Conservation (phyloP, 2,888 invertebrate genomes). For the Drosophila prostipennis region DNA sequence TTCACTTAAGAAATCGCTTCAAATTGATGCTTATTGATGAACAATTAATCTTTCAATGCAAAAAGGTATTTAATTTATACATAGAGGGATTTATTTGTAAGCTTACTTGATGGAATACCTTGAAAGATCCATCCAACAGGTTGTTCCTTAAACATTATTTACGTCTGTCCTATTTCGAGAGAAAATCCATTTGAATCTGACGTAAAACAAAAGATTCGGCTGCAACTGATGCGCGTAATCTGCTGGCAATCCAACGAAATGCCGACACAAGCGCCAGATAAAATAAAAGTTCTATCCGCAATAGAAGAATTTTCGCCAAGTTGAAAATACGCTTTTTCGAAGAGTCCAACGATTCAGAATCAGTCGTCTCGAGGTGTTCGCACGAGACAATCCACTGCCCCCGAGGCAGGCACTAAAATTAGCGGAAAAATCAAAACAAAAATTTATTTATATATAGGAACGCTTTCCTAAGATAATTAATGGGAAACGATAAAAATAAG, state of each 20-base stretch:
- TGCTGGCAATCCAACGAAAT: slow-evolving; percentile 43
- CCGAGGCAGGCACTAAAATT: slow-evolving; percentile 45
- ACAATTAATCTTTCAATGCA: not conserved
- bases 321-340: slow-evolving; percentile 64
- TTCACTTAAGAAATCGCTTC: slow-evolving; percentile 28
- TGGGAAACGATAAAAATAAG: slow-evolving; percentile 49
- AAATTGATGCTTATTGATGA: slow-evolving; percentile 1
- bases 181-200: slow-evolving; percentile 45
- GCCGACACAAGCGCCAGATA: slow-evolving; percentile 46
- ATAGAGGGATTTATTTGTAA: not conserved
- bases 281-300: slow-evolving; percentile 50
- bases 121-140: slow-evolving; percentile 10
- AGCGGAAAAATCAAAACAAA: slow-evolving; percentile 47
- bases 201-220: slow-evolving; percentile 55
- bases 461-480: slow-evolving; percentile 42
- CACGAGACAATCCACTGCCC: slow-evolving; percentile 54
- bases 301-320: slow-evolving; percentile 41
- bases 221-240: slow-evolving; percentile 53
- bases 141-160: not conserved
- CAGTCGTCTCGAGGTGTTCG: slow-evolving; percentile 62
- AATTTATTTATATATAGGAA: slow-evolving; percentile 21
- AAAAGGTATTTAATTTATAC: not conserved
- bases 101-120: not conserved
- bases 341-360: slow-evolving; percentile 59
- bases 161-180: not conserved